Evolutionary conservation across 2,888 invertebrate species (phyloP).

Genomic region (Diaphora mendica): DNA sequence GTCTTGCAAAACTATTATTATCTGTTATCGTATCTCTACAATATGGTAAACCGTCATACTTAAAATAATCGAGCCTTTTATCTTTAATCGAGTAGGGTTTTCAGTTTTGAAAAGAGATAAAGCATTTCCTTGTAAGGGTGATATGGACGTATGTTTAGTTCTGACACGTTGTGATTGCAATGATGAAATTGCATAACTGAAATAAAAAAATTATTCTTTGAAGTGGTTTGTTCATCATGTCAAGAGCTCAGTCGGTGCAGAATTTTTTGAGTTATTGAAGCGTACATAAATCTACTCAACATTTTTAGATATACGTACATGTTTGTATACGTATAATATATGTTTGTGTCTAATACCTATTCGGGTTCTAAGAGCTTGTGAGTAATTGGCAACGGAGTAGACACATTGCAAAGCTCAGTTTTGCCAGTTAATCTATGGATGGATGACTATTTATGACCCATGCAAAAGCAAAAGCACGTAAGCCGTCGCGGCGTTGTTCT

Average conservation of each 20-base stretch:
- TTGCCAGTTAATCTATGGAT: not conserved
- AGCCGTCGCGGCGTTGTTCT: no score
- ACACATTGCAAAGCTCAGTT: not conserved
- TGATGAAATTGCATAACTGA: no score
- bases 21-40: not conserved
- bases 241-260: no score
- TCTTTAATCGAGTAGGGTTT: not conserved
- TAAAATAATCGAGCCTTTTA: not conserved
- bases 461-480: no score
- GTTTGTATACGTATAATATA: no score
- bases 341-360: not conserved
- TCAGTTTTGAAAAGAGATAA: not conserved
- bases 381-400: no score
- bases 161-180: no score
- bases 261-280: no score
- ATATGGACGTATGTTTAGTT: not conserved
- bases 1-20: slow-evolving; percentile 53
- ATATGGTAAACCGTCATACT: not conserved
- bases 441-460: no score
- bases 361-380: not conserved
- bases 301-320: not conserved
- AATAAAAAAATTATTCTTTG: no score
- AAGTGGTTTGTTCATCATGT: no score
- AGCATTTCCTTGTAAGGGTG: not conserved
- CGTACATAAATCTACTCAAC: no score